Conservation (phyloP, 2,113 vertebrate species). For the Microtus ochrogaster region DNA sequence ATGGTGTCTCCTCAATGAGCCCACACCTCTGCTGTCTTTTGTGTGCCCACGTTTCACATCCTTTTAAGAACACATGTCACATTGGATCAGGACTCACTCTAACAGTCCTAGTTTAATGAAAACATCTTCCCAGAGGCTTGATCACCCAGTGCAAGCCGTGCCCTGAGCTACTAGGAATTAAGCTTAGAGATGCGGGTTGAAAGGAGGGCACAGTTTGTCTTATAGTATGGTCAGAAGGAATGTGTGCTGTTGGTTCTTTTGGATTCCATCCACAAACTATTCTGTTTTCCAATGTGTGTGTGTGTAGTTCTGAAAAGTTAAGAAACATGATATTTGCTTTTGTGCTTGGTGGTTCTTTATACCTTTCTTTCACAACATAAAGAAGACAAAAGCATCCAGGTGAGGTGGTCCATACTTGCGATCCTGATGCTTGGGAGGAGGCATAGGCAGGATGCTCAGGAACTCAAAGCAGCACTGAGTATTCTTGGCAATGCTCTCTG, state of each 20-base stretch:
- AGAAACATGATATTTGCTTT: not conserved
- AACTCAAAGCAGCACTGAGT: not conserved
- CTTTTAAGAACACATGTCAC: not conserved
- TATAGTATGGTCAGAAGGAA: not conserved
- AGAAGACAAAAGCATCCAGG: not conserved
- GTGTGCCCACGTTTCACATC: not conserved
- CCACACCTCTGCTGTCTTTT: not conserved
- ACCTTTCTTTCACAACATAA: not conserved
- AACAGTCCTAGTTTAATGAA: not conserved
- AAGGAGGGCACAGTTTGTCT: not conserved
- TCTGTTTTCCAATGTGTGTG: not conserved
- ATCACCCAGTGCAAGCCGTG: not conserved
- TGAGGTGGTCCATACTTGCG: not conserved
- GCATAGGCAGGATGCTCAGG: not conserved
- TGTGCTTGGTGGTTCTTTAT: not conserved
- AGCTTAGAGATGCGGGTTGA: not conserved
- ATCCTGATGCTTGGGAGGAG: not conserved
- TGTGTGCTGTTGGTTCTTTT: not conserved
- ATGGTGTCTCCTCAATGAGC: not conserved
- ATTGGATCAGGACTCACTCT: not conserved
- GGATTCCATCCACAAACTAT: not conserved
- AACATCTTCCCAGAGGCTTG: not conserved
- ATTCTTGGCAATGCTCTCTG: no score
- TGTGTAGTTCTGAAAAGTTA: not conserved
- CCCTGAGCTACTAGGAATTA: not conserved